Base-by-base conservation (phyloP, 2,888 invertebrate genomes). In the Phaonia tiefii region DNA sequence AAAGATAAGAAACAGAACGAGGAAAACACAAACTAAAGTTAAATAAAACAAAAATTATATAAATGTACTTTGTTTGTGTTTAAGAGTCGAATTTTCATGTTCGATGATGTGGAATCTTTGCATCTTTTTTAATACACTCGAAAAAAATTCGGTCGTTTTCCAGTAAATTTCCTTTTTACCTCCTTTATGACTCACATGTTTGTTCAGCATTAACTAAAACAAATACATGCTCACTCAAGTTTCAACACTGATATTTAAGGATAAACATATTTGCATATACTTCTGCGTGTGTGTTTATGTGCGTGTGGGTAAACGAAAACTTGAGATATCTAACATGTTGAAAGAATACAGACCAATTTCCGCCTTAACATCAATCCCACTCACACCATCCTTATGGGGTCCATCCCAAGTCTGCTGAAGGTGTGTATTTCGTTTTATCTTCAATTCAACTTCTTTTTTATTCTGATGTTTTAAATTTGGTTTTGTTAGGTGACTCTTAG, bases 131-230 rank as follows among this genome's bases (percentile, higher is more conserved):
- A 4, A 17, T n/a, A n/a, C n/a, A n/a, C 17, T 49, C 20, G 54
- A 54, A 54, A 22, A 22, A 5, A 5, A n/a, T 17, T 46, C 3
- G 17, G 11, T 46, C 54, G 54, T 54, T 54, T 54, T 25, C 25
- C 69, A 69, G 31, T 17, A 72, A 46, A 37, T 10, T 49, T 46
- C 49, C 71, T 37, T 49, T 1, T 46, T 46, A 46, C 3, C 13
- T 44, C n/a, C 15, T 13, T 66, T 17, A 8, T 26, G 11, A 3
- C 10, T 60, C n/a, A 60, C 71, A 60, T 72, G 71, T 60, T 72
- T 72, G 60, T 20, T 72, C 49, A 72, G 60, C 60, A 72, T 72
- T 72, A 72, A 72, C 46, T 49, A 60, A 72, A 22, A 46, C 37
- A 71, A 71, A 71, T 46, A 58, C 31, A 44, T 25, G 31, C 8